A percentile compares a stretch with the other conserved stretches of the same genome.
Evolutionary conservation across 2,113 vertebrate genomes (phyloP).

Genomic region (Mustela lutreola): DNA sequence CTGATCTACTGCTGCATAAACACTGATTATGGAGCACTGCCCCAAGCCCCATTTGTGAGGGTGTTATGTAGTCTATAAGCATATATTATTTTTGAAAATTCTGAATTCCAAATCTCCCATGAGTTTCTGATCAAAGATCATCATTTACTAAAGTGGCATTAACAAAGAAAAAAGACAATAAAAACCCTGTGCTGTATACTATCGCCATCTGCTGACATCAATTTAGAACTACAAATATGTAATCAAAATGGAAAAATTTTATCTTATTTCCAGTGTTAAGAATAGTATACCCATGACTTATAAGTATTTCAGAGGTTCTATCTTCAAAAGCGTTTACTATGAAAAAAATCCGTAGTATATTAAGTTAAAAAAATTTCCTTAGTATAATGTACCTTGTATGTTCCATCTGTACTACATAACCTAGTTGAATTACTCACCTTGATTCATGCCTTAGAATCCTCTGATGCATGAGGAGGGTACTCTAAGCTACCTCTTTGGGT

Average conservation of each 20-base stretch:
- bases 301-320: not conserved
- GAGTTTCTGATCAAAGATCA: not conserved
- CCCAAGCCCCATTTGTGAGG: not conserved
- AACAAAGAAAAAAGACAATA: not conserved
- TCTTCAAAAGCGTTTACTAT: conserved; percentile 33
- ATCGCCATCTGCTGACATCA: conserved; percentile 61
- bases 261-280: not conserved
- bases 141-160: not conserved
- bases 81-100: not conserved
- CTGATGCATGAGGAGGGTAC: not conserved
- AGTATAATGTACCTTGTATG: not conserved
- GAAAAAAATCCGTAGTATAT: not conserved
- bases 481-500: not conserved
- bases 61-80: not conserved
- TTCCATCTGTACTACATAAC: not conserved
- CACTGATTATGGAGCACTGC: not conserved
- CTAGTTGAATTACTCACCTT: not conserved
- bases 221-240: conserved; percentile 5
- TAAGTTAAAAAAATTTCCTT: not conserved
- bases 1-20: not conserved
- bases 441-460: not conserved
- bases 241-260: not conserved
- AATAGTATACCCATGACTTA: not conserved
- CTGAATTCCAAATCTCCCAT: not conserved
- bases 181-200: not conserved